Percentiles rank a stretch among this genome's conserved stretches.
These are phyloP conservation scores for Papilio machaon DNA, from an alignment of 1,140 invertebrate species.

Conservation along the genomic window DNA sequence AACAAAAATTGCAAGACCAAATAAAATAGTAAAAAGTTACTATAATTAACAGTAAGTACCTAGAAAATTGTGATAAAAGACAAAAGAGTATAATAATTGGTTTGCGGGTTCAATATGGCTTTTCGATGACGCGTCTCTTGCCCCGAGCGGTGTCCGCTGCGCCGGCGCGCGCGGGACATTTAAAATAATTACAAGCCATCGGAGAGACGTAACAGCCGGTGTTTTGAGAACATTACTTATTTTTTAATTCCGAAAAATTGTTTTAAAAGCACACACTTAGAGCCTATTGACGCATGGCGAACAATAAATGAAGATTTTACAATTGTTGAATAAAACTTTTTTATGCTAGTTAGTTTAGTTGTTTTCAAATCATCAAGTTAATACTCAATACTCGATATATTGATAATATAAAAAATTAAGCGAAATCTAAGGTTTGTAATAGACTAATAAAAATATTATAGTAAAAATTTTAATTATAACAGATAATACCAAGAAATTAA, in stretches of 20 bases:
- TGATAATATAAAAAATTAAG: not conserved
- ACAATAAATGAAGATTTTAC: conserved; percentile 63
- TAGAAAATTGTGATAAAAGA: conserved; percentile 32
- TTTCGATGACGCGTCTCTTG: conserved; percentile 67
- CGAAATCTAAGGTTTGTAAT: too few species aligned
- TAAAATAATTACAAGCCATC: conserved; percentile 82
- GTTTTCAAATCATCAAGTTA: not conserved
- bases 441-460: too few species aligned
- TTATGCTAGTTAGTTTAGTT: conserved; percentile 38
- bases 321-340: conserved; percentile 47
- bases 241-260: conserved; percentile 79
- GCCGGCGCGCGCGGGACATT: conserved; percentile 76
- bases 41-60: not conserved
- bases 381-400: not conserved
- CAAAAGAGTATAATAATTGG: conserved; percentile 18
- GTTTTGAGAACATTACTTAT: conserved; percentile 81
- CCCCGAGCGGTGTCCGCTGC: conserved; percentile 59
- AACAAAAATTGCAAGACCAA: too few species aligned
- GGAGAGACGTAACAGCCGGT: conserved; percentile 78
- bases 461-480: too few species aligned
- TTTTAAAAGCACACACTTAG: conserved; percentile 73
- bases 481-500: too few species aligned
- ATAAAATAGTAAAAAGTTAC: not conserved
- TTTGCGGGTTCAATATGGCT: conserved; percentile 70
- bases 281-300: conserved; percentile 62